Evolutionary conservation across 2,797 vertebrate genomes (phyloP).

Genomic region (Catharus ustulatus): DNA sequence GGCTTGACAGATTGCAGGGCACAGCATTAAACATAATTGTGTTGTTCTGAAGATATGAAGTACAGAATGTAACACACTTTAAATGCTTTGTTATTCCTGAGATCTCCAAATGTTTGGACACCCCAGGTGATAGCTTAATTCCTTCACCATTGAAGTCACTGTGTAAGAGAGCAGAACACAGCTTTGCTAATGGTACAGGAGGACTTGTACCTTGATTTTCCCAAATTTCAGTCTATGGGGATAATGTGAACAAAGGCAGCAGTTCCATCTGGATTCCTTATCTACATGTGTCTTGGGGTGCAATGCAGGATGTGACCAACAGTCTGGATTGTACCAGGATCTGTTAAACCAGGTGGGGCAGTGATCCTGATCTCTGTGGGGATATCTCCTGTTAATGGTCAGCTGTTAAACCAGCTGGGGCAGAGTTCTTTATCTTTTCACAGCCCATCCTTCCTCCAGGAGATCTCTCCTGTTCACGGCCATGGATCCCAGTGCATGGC

Average conservation of each 20-base stretch:
- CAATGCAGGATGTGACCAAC: too few relatives aligned
- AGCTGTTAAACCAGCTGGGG: too few relatives aligned
- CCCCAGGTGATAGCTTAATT: neutral
- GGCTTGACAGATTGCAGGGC: neutral
- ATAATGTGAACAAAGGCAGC: neutral
- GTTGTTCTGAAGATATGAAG: neutral
- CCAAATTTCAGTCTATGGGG: neutral
- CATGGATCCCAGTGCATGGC: too few relatives aligned
- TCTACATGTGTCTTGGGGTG: too few relatives aligned
- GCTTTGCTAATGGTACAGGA: neutral
- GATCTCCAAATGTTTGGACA: conserved; percentile 23
- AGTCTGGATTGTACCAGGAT: too few relatives aligned
- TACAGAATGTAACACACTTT: conserved; percentile 4
- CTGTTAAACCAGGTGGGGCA: too few relatives aligned
- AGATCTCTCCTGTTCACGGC: too few relatives aligned
- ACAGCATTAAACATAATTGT: neutral
- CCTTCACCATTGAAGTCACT: neutral
- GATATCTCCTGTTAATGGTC: too few relatives aligned
- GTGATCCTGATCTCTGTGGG: too few relatives aligned
- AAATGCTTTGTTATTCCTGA: neutral
- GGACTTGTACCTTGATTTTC: neutral
- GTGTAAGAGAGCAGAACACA: neutral
- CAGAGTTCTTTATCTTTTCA: too few relatives aligned
- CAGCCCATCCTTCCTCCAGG: too few relatives aligned
- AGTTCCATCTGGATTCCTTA: neutral